Conservation (phyloP, 1,140 invertebrate species). For the Nasonia longicornis region DNA sequence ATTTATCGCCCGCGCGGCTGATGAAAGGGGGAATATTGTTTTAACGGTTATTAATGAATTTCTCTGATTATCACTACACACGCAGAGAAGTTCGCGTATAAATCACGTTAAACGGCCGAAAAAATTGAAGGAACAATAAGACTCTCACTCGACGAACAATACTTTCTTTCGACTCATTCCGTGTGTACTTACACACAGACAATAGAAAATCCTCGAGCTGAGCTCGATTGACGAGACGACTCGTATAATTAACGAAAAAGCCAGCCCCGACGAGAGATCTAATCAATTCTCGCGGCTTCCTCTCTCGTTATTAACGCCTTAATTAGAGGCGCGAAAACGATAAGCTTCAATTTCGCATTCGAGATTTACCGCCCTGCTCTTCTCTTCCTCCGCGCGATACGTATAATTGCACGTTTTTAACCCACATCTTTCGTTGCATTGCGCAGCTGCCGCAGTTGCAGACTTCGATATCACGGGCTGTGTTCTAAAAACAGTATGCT, state of each 20-base stretch:
- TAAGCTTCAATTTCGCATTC: constrained; percentile 16
- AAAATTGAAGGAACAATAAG: too few relatives aligned
- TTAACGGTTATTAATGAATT: too few relatives aligned
- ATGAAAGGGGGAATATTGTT: not conserved
- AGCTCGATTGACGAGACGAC: not conserved
- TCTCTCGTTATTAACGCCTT: not conserved
- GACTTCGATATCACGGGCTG: too few relatives aligned
- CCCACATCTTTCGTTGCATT: constrained; percentile 3
- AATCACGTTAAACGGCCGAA: too few relatives aligned
- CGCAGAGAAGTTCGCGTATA: too few relatives aligned
- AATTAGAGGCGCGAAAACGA: constrained; percentile 13
- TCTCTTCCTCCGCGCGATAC: not conserved
- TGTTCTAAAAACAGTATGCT: not conserved
- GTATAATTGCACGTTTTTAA: constrained; percentile 18
- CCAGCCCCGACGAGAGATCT: not conserved
- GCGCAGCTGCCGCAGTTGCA: not conserved
- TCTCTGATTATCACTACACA: too few relatives aligned
- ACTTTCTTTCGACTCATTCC: not conserved
- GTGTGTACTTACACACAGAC: not conserved
- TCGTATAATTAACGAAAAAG: not conserved
- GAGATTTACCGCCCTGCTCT: not conserved
- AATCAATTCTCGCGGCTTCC: not conserved
- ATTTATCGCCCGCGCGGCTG: not conserved
- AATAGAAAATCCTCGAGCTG: not conserved
- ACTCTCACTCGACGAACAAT: not conserved